These are phyloP conservation scores for Onychomys arenicola DNA, from an alignment of 2,797 vertebrate genomes.

Conservation along the genomic window DNA sequence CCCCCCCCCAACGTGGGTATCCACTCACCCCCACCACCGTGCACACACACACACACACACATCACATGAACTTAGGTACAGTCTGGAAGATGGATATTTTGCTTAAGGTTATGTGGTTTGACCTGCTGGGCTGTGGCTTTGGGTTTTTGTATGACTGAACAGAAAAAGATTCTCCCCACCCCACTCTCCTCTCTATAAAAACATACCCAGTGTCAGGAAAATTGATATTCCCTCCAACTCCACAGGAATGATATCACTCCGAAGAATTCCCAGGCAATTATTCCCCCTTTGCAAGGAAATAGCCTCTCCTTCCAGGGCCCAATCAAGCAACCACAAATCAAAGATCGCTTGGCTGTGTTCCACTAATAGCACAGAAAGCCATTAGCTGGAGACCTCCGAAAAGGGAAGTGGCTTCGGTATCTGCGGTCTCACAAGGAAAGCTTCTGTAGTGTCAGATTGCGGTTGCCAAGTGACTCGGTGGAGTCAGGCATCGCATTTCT, in stretches of 20 bases:
- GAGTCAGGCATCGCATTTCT: constrained; percentile 57
- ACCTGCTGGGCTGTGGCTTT: background rate
- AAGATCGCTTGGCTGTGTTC: constrained; percentile 68
- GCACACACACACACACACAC: too few species aligned
- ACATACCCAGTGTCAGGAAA: constrained; percentile 40
- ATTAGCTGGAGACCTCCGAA: constrained; percentile 71
- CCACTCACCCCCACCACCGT: too few species aligned
- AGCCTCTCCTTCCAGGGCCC: constrained; percentile 50
- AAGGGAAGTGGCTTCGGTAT: constrained; percentile 70
- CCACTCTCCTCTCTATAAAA: background rate
- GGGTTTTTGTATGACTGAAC: background rate
- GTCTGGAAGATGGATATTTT: background rate
- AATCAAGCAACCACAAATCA: constrained; percentile 76
- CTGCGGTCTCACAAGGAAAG: constrained; percentile 69
- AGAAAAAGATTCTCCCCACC: background rate
- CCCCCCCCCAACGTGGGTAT: background rate
- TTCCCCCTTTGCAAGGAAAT: constrained; percentile 23
- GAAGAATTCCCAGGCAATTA: constrained; percentile 72
- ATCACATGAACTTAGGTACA: background rate
- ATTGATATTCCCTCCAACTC: background rate
- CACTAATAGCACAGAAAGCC: constrained; percentile 77
- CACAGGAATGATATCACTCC: constrained; percentile 33
- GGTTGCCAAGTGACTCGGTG: constrained; percentile 65
- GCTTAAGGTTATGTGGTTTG: background rate
- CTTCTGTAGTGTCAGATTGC: constrained; percentile 70